Base-by-base conservation (phyloP, 2,888 invertebrate species). In the Dolichomitus sp. region DNA sequence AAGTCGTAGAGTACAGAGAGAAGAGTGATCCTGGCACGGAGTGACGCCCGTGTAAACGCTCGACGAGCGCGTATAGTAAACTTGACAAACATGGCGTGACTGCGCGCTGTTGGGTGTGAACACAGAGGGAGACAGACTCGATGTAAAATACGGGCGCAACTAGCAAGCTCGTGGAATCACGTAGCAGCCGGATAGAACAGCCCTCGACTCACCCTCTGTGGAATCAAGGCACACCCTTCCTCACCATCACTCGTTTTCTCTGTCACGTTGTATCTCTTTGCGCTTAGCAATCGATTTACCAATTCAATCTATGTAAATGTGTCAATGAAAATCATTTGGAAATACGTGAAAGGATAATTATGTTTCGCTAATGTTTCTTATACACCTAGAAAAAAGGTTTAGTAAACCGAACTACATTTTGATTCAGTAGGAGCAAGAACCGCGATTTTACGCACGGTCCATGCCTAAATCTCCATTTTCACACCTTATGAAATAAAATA, bases 21-120 rank as follows among this genome's bases (percentile, higher is more conserved):
- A 84, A 89, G 87, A 84, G 88, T 87, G 88, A 89, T 87, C 85
- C 85, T 85, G 86, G 86, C 83, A 87, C 85, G 81, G 84, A 85
- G 85, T 87, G 85, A 87, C 83, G 88, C 84, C 83, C 83, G 87
- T 84, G 87, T 85, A 89, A 89, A 88, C 87, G 88, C 85, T 65
- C 72, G 77, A 63, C 61, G 69, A 85, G 87, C 86, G 87, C 87
- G 84, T 87, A 85, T 74, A 84, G 80, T 85, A 80, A 88, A 89
- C 86, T 86, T 89, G 88, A 89, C 91, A 87, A 85, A 85, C 82
- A 84, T 91, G 88, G 88, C 90, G 91, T 91, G 90, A 91, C 91
- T 87, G 76, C 78, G 80, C 84, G 83, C 85, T 88, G 87, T 89
- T 90, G 87, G 88, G 88, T 88, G 90, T 88, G 89, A 88, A 88